Percentiles rank a stretch among this genome's conserved stretches.
These are phyloP conservation scores for Sander lucioperca DNA, from an alignment of 2,113 vertebrate genomes.

Conservation along the genomic window DNA sequence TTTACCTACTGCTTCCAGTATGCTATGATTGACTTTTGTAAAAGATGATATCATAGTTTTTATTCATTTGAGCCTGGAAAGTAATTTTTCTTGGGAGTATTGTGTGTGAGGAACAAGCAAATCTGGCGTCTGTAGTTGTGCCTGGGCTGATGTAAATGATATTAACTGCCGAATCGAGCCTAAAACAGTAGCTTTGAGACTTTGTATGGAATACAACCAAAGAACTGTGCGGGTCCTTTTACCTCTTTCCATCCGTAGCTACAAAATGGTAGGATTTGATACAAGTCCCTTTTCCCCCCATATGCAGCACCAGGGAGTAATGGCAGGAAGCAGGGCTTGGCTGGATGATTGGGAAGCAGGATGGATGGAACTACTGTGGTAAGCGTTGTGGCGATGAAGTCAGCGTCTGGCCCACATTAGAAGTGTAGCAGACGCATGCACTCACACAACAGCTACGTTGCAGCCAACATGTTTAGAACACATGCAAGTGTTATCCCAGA, in stretches of 20 bases:
- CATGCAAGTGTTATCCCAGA: slow-evolving; percentile 21
- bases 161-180: slow-evolving; percentile 57
- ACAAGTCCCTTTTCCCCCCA: slow-evolving; percentile 30
- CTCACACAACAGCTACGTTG: slow-evolving; percentile 56
- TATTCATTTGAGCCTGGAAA: slow-evolving; percentile 56
- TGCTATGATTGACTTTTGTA: background rate
- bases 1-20: background rate
- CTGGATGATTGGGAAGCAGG: slow-evolving; percentile 59
- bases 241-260: slow-evolving; percentile 59
- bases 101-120: slow-evolving; percentile 45
- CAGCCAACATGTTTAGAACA: slow-evolving; percentile 68
- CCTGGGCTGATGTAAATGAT: slow-evolving; percentile 51
- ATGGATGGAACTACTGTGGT: slow-evolving; percentile 79
- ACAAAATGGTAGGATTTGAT: slow-evolving; percentile 58
- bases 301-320: slow-evolving; percentile 55
- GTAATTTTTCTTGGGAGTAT: slow-evolving; percentile 46
- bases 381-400: slow-evolving; percentile 76
- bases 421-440: slow-evolving; percentile 45
- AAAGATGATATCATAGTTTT: slow-evolving; percentile 50
- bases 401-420: slow-evolving; percentile 77
- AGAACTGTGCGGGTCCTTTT: slow-evolving; percentile 34
- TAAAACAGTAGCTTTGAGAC: slow-evolving; percentile 77
- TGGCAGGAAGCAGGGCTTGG: slow-evolving; percentile 76
- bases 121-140: slow-evolving; percentile 40
- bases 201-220: slow-evolving; percentile 41